Conservation (phyloP, 2,113 vertebrate genomes). For the Eclectus roratus region DNA sequence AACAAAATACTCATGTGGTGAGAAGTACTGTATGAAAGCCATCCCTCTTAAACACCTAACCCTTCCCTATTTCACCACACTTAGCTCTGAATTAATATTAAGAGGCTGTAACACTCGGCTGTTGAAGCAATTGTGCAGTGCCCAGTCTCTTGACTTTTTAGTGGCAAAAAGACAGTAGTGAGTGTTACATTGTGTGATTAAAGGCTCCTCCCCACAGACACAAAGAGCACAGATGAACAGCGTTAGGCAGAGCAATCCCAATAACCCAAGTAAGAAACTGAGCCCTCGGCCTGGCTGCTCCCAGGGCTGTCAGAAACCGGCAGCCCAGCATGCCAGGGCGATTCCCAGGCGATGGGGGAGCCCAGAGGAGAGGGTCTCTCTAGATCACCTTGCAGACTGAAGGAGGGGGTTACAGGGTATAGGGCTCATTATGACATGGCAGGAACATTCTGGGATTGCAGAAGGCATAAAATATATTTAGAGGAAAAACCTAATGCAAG, state of each 20-base stretch:
- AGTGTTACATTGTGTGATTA: not conserved
- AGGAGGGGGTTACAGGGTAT: not conserved
- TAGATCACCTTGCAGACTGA: not conserved
- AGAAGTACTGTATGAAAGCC: not conserved
- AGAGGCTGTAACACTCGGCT: not conserved
- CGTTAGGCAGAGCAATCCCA: not conserved
- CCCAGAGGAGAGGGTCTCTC: not conserved
- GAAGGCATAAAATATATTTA: not conserved
- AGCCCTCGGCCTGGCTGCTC: not conserved
- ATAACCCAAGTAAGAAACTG: not conserved
- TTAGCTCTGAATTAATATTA: not conserved
- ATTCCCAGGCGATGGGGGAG: not conserved
- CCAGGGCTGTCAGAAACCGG: not conserved
- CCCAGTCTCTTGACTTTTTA: not conserved
- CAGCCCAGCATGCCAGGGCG: not conserved
- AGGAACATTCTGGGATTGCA: not conserved
- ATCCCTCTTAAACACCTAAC: not conserved
- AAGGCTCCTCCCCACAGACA: not conserved
- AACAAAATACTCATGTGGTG: slow-evolving; percentile 8
- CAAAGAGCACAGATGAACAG: not conserved
- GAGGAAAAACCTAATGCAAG: not conserved
- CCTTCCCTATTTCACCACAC: not conserved
- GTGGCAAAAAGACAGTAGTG: not conserved
- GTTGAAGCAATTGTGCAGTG: not conserved
- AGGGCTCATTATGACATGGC: not conserved